Evolutionary conservation across 64 coral and sea anemone species (phyloP), one percentile per base, ranked within the genome.

Genomic region (Stylophora pistillata): DNA sequence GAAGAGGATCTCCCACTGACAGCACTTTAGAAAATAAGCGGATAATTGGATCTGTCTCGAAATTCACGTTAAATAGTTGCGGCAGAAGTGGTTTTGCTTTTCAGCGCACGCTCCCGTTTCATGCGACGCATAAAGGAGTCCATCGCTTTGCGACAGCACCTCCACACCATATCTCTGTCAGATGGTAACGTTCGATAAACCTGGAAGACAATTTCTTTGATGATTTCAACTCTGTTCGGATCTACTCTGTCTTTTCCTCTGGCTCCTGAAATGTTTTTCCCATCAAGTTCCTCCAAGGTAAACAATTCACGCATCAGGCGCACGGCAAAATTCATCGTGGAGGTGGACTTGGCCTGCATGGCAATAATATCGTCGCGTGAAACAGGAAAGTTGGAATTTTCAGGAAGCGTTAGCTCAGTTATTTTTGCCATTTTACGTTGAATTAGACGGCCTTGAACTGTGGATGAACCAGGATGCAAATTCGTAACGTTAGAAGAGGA

Each of bases 181-280:
- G 73, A 47, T 6, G 47, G 54, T 75, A 20, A 34, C 21, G 73
- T 74, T 11, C 53, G 23, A 58, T 76, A 77, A 53, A 88, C 77
- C 56, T 69, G 76, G 73, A 88, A 88, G 56, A 88, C 86, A 58
- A 64, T 57, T 37, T 88, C 73, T 59, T 75, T 72, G 16, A 88
- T 88, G 31, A 77, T 72, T 47, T 18, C 58, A 18, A 88, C 17
- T 60, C 86, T 72, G 2, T n/a, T 15, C 15, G 86, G 57, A 77
- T 88, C 86, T 64, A 88, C 86, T 61, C 73, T 30, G 10, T 82
- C 78, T 65, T 82, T 82, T 4, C 78, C 78, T 65, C 61, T 26
- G 61, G 31, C 30, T 65, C 78, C 78, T 57, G 55, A 61, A 82
- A 82, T 60, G n/a, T 82, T 82, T n/a, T 30, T 82, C 23, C 78